Evolutionary conservation across 2,797 vertebrate species (phyloP).

Genomic region (Poecilia velifera): DNA sequence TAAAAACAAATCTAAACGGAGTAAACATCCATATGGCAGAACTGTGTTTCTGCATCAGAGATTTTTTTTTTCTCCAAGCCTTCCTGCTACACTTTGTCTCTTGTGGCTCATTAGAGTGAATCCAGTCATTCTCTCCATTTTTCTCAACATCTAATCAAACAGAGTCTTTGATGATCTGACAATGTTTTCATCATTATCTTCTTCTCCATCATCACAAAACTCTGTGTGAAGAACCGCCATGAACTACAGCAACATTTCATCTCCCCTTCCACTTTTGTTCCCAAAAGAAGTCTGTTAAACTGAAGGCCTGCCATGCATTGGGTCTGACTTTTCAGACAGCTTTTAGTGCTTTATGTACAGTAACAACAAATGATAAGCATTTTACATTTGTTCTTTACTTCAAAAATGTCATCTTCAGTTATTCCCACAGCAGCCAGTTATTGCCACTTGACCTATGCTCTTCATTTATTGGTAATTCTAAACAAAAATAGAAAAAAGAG

Average conservation of each 20-base stretch:
- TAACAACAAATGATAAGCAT: not conserved
- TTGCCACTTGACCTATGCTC: not conserved
- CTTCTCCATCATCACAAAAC: constrained; percentile 12
- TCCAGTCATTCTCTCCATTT: constrained; percentile 26
- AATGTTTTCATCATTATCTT: constrained; percentile 40
- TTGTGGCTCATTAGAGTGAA: constrained; percentile 29
- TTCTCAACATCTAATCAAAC: constrained; percentile 5
- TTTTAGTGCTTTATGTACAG: not conserved
- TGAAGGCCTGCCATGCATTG: constrained; percentile 18
- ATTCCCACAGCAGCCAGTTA: not conserved
- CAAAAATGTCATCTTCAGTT: not conserved
- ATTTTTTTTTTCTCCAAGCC: constrained; percentile 18
- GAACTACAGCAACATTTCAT: constrained; percentile 15
- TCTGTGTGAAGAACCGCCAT: constrained; percentile 40
- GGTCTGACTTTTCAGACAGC: not conserved
- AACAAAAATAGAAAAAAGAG: not conserved
- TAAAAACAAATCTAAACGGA: not conserved
- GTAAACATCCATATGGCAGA: not conserved
- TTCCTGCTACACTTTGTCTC: constrained; percentile 1
- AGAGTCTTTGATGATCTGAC: constrained; percentile 43
- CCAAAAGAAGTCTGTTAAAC: constrained; percentile 13
- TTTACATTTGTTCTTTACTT: not conserved
- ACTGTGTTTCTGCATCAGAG: constrained; percentile 1
- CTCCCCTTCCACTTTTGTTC: not conserved
- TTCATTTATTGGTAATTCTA: not conserved